Evolutionary conservation across 2,797 vertebrate species (phyloP), one percentile per base, ranked within the genome.

Genomic region (Gallirallus australis): DNA sequence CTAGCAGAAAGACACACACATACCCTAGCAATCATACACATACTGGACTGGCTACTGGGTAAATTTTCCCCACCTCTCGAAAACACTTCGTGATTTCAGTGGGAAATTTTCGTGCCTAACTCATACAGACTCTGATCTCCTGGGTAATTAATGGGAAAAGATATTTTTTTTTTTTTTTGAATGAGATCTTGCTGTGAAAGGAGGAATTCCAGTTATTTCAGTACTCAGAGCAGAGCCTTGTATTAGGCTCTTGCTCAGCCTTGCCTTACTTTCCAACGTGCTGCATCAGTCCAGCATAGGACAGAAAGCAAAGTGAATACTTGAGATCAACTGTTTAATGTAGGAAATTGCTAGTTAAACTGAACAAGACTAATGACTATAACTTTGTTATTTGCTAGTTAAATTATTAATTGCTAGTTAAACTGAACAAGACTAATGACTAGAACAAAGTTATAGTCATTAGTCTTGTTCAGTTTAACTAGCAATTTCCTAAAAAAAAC

Each of bases 51-150:
- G 9, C 37, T 86, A 50, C 33, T 3, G 5, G 14, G 16, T 59
- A 45, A 59, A 57, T 76, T 94, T 82, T 90, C 28, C 42, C 89
- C 56, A 80, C 23, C 15, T 93, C 82, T 96, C 64, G 89, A 68
- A 89, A 68, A 5, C 63, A 54, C 19, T 65, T 87, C 95, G 24
- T 93, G 70, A 84, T 93, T 95, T 94, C 84, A 92, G 48, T 50
- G 83, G 71, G 71, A 84, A 90, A 80, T 93, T 27, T 80, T 86
- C 39, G 82, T 89, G 40, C 28, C 28, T 56, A 78, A 39, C 27
- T 33, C 21, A 25, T 60, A 60, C 19, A 65, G 54, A 76, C 2
- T 75, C 21, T 27, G 7, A 35, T 64, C 77, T 73, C 77, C 53
- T 12, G 33, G 28, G 86, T 64, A 95, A 90, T 77, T 79, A 79